Percentiles rank a stretch among this genome's conserved stretches.
Evolutionary conservation across 2,113 vertebrate genomes (phyloP).

Genomic region (Alosa alosa): DNA sequence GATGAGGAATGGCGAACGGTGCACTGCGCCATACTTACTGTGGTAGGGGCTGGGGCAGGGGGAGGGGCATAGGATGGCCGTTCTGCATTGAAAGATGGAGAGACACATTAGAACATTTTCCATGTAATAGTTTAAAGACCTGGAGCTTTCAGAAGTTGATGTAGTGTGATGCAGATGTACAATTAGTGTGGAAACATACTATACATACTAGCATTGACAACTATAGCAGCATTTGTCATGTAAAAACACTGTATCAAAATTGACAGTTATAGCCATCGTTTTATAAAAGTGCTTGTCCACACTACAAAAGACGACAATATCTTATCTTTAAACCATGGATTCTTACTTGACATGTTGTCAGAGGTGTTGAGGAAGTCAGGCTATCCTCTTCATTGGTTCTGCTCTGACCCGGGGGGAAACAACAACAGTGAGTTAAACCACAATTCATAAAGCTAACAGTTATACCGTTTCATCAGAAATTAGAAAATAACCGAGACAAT

Average conservation of each 20-base stretch:
- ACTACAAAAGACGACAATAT: not conserved
- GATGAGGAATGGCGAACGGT: slow-evolving; percentile 27
- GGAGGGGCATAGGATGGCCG: slow-evolving; percentile 95
- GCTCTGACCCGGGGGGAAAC: not conserved
- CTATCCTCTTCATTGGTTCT: slow-evolving; percentile 42
- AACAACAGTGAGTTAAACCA: not conserved
- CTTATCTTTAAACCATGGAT: not conserved
- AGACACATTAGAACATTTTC: not conserved
- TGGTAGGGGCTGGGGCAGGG: slow-evolving; percentile 92
- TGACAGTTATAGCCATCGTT: not conserved
- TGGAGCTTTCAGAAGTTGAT: not conserved
- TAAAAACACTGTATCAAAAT: not conserved
- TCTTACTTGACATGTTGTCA: slow-evolving; percentile 64
- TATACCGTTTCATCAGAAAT: not conserved
- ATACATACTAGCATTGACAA: not conserved
- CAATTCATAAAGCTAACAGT: not conserved
- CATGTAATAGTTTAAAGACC: not conserved
- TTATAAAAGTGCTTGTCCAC: not conserved
- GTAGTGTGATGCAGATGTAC: too few species aligned
- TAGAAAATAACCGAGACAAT: not conserved
- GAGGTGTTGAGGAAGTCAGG: slow-evolving; percentile 39
- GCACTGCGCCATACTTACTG: slow-evolving; percentile 82
- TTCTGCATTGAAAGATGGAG: slow-evolving; percentile 73
- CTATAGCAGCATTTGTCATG: not conserved
- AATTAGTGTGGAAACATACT: not conserved